Evolutionary conservation across 2,113 vertebrate genomes (phyloP), one percentile per base, ranked within the genome.

Genomic region (Lepisosteus oculatus): DNA sequence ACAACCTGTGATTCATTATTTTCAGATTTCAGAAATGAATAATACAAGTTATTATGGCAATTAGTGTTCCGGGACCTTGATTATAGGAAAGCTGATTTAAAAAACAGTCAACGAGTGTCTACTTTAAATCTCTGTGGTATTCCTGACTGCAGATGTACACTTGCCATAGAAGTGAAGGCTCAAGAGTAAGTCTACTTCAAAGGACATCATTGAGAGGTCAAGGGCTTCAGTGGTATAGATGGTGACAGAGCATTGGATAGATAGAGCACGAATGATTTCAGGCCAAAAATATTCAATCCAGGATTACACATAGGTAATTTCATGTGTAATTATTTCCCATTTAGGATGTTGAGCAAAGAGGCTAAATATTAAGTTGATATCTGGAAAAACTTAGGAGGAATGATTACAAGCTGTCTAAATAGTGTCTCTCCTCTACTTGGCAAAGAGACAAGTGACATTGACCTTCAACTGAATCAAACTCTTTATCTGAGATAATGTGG

Each of bases 311-410:
- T 13, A 72, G 47, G 43, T 63, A 76, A 74, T 77, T 78, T 61
- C 55, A 79, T 45, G 61, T 67, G 59, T 69, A 78, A 78, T 75
- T 79, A 75, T 79, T 77, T 75, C 70, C 71, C 67, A 61, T 63
- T 54, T 61, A 74, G 73, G 74, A 61, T 55, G 7, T 74, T 78
- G 43, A 57, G 15, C 67, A 66, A 72, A 68, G 55, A 71, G 14
- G 47, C 65, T 55, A 76, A 72, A 59, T 71, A 72, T 43, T 57
- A 65, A 65, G 12, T 56, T 70, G 67, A 66, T 72, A 76, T 80
- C 79, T 80, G 78, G 79, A 74, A 78, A 72, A 74, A 61, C 55
- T 76, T 74, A 72, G 44, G 41, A 3, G n/a, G 51, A 70, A 69
- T 68, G 73, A 76, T 70, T 78, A 57, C 63, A 67, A 76, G 66